Evolutionary conservation across 2,797 vertebrate genomes (phyloP), one percentile per base, ranked within the genome.

Genomic region (Esox masquinongy): DNA sequence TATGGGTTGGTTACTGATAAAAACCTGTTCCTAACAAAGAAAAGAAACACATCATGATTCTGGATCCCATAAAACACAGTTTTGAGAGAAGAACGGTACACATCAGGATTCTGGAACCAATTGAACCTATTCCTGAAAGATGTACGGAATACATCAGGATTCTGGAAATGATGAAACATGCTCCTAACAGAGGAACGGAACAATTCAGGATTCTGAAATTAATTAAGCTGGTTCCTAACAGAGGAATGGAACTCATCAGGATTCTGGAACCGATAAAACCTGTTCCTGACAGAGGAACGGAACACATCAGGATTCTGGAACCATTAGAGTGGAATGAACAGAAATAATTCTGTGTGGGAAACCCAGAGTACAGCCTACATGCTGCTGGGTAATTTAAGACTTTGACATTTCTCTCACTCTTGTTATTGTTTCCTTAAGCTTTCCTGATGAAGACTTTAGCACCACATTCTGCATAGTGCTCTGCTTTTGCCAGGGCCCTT

Each of bases 1-100:
- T 61, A 75, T 82, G 79, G 78, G 79, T 82, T 80, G 82, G 81
- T 85, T 77, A 75, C 67, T 36, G 61, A 72, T 83, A 79, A 79
- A 80, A 85, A 84, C 43, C 43, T 43, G 9, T 43, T 43, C 43
- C 43, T 43, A 11, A 43, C 5, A 43, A 11, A 4, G 9, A 7
- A 43, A 43, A 7, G 9, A 11, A 43, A 7, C 43, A 43, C 43
- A 43, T 9, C 43, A 43, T 7, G 43, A 47, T 47, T 47, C 43
- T 47, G 43, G 43, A 47, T 4, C 9, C 43, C 9, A 47, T 47
- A 11, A 47, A 47, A 47, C 43, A 7, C 7, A 47, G 9, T 47
- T 14, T 5, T 47, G 43, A 47, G 0, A 14, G 43, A 47, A 47
- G 43, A 12, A 47, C 3, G 12, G 43, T 7, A 1, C 79, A 81